Evolutionary conservation across 2,888 invertebrate species (phyloP).

Genomic region (Mellilla xanthometata): DNA sequence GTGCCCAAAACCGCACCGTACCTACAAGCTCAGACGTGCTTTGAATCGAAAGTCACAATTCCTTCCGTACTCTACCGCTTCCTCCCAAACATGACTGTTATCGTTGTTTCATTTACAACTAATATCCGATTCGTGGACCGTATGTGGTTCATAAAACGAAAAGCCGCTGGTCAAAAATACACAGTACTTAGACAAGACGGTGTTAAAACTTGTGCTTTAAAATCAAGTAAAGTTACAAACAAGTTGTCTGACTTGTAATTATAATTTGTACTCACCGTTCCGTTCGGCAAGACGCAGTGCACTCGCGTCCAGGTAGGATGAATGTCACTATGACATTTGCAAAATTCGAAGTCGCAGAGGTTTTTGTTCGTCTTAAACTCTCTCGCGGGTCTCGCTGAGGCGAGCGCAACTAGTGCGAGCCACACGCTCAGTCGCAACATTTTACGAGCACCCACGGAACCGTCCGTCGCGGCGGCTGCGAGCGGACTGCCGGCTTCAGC

Average conservation of each 20-base stretch:
- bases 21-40: constrained; percentile 38
- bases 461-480: constrained; percentile 31
- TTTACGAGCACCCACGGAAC: constrained; percentile 49
- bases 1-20: constrained; percentile 27
- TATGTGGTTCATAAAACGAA: constrained; percentile 6
- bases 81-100: constrained; percentile 30
- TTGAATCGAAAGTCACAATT: constrained; percentile 39
- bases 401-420: constrained; percentile 80
- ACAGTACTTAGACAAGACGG: background rate
- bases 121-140: constrained; percentile 22
- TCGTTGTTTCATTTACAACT: constrained; percentile 31
- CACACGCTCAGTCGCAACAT: constrained; percentile 62
- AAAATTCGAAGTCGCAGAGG: constrained; percentile 79
- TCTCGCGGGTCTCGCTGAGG: constrained; percentile 42
- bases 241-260: background rate
- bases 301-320: constrained; percentile 84
- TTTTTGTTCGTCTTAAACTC: constrained; percentile 35
- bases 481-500: background rate
- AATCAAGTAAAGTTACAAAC: too few relatives aligned
- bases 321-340: constrained; percentile 81
- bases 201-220: too few relatives aligned
- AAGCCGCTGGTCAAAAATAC: background rate
- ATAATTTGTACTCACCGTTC: constrained; percentile 74
- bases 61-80: constrained; percentile 40
- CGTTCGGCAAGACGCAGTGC: constrained; percentile 84